Evolutionary conservation across 1,140 invertebrate species (phyloP), one percentile per base, ranked within the genome.

Genomic region (Pseudomyrmex flavicornis): DNA sequence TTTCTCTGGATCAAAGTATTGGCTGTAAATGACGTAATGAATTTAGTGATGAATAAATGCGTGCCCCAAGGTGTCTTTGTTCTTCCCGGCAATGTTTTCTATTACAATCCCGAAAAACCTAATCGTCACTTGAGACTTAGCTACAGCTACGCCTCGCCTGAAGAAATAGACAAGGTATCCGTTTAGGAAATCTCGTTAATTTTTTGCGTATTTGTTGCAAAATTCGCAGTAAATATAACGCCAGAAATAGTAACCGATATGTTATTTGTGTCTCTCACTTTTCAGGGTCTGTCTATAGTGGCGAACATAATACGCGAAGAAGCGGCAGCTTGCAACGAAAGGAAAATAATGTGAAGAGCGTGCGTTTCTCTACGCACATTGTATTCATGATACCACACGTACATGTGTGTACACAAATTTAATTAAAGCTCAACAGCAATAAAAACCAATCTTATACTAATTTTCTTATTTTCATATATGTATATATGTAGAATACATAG

Each of bases 1-100:
- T 96, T 96, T 87, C 74, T 96, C 12, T 96, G 96, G 96, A 84
- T 96, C 12, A 95, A 95, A 91, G 87, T 96, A 10, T 92, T 89
- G 12, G 90, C 85, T 22, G 62, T 96, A 0, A 79, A 93, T 9
- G 94, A 95, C 87, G 94, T 94, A 44, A 91, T 91, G 65, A 88
- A 95, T 65, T 92, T 96, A 82, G 94, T 95, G 1, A 91, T 93
- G 87, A 89, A 95, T 26, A 92, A 95, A 84, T 95, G 95, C 35
- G 52, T 94, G 15, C 82, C 91, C 0, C 93, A 95, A 58, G 93
- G 94, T 52, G 86, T 95, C 54, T 92, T 95, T 52, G 88, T 96
- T 59, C 85, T 96, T 22, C 95, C 96, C 15, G 96, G 95, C 4
- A 93, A 91, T 72, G 93, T 93, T 0, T 96, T 96, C 79, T 91